A percentile compares a stretch with the other conserved stretches of the same genome.
These are phyloP conservation scores for Tortricodes alternella DNA, from an alignment of 2,888 invertebrate species.

Conservation along the genomic window DNA sequence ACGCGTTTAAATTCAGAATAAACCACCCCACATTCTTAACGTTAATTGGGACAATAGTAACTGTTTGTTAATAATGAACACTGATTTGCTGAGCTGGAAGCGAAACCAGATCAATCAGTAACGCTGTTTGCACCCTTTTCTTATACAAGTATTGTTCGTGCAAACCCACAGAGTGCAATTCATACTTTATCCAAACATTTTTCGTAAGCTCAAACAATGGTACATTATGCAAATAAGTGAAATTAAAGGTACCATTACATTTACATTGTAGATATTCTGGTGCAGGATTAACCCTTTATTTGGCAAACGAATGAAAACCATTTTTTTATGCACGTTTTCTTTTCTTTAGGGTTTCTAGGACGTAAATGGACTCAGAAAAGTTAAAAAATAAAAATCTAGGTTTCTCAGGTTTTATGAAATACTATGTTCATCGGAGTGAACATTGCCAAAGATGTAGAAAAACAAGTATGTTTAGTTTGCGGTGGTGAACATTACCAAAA, in stretches of 20 bases:
- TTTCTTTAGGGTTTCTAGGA: too few species aligned
- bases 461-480: too few species aligned
- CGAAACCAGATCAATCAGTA: constrained; percentile 1
- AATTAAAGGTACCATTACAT: not conserved
- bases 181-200: not conserved
- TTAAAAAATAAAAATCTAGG: too few species aligned
- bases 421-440: too few species aligned
- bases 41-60: constrained; percentile 46
- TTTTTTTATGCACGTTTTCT: too few species aligned
- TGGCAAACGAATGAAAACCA: too few species aligned
- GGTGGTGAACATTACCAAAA: too few species aligned
- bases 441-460: too few species aligned
- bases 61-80: constrained; percentile 38
- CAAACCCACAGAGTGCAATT: constrained; percentile 7
- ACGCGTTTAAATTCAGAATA: constrained; percentile 41
- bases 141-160: not conserved
- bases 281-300: too few species aligned
- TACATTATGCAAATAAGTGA: constrained; percentile 5
- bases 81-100: constrained; percentile 11
- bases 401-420: too few species aligned
- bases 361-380: too few species aligned
- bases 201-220: constrained; percentile 1
- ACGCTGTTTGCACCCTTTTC: constrained; percentile 4
- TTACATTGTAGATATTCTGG: too few species aligned
- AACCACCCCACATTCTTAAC: constrained; percentile 34